A percentile compares a stretch with the other conserved stretches of the same genome.
phyloP scores from a whole-genome alignment of 2,888 invertebrate species.

The Beris morrisii region DNA sequence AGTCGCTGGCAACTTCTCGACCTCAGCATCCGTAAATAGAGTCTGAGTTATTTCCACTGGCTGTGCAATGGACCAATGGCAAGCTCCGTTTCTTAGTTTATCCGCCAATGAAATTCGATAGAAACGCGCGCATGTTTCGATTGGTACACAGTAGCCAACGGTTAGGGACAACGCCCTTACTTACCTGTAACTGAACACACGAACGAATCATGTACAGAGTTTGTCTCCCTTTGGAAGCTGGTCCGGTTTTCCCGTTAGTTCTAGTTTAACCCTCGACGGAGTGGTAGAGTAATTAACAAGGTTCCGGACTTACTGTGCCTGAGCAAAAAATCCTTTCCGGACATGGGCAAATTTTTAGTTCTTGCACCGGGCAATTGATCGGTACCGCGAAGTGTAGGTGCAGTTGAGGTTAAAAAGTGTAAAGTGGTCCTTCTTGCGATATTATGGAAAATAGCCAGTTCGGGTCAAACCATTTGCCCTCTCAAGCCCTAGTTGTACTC shows the following conservation, averaged over 20 bases:
- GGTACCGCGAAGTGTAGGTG: slow-evolving; percentile 28
- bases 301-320: slow-evolving; percentile 8
- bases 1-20: too few relatives aligned
- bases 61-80: slow-evolving; percentile 7
- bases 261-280: slow-evolving; percentile 33
- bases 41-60: slow-evolving; percentile 14
- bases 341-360: slow-evolving; percentile 10
- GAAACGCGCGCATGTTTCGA: neutral
- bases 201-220: slow-evolving; percentile 20
- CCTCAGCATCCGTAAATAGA: too few relatives aligned
- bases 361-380: slow-evolving; percentile 14
- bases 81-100: slow-evolving; percentile 17
- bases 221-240: slow-evolving; percentile 29
- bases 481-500: slow-evolving; percentile 73
- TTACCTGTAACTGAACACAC: neutral
- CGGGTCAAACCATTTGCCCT: slow-evolving; percentile 72
- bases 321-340: neutral
- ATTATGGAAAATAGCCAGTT: slow-evolving; percentile 76
- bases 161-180: slow-evolving; percentile 29
- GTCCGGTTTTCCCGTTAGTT: slow-evolving; percentile 31
- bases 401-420: slow-evolving; percentile 17
- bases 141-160: slow-evolving; percentile 24
- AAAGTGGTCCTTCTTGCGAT: slow-evolving; percentile 14
- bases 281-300: slow-evolving; percentile 18
- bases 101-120: slow-evolving; percentile 26